Base-by-base conservation (phyloP, 2,113 vertebrate genomes). In the Gambusia affinis region DNA sequence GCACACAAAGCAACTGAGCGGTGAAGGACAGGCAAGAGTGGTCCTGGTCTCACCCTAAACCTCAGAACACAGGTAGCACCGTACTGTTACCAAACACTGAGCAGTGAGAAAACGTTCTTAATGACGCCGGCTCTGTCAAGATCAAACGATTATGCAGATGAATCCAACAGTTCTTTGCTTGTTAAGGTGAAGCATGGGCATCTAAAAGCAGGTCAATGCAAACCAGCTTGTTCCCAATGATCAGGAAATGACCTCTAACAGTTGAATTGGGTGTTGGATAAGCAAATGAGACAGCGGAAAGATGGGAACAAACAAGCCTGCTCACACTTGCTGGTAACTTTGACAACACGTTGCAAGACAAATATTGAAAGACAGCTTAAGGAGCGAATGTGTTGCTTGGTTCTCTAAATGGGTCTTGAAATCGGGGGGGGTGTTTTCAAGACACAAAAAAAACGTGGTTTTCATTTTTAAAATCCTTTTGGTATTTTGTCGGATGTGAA, bases 131-230 rank as follows among this genome's bases (percentile, higher is more conserved):
- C 81, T 88, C 54, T 80, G n/a, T 73, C 4, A 0, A 89, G 85
- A 92, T 93, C 88, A 92, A 90, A 92, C 72, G 80, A 80, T 84
- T 84, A 89, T 89, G 87, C 81, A 90, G 86, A 92, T 88, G 67
- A 87, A 42, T 31, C 65, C 72, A 60, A 39, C 70, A 63, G 64
- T 72, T 88, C 81, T 73, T 75, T n/a, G 44, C 27, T 67, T 71
- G 85, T 62, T 63, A 77, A 75, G 81, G 83, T 88, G 83, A 81
- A 81, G 64, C 22, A 27, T 4, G 60, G 42, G 77, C 60, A 67
- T 78, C 69, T 69, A 24, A 85, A 90, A 91, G 69, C 78, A 92
- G 89, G 88, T 87, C 90, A 87, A 57, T 61, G 72, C 35, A 27
- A 78, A 71, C 60, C 64, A 57, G 72, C 39, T n/a, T 54, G 33